Base-by-base conservation (phyloP, 2,888 invertebrate species). In the Meteorus cinctellus region DNA sequence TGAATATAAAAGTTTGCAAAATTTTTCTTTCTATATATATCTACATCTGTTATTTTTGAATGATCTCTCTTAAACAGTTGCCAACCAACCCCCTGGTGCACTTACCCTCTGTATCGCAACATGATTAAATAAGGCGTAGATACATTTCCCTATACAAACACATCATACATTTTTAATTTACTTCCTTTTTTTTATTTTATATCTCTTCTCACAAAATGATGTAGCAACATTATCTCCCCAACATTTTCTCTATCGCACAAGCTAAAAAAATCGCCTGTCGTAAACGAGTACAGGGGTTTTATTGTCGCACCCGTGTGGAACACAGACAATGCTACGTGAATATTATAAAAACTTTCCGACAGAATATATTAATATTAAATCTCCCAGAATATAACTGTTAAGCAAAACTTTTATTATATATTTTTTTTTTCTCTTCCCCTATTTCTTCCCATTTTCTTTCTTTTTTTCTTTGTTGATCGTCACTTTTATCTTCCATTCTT, bases 291-390 rank as follows among this genome's bases (percentile, higher is more conserved):
- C 87, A 88, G 86, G 85, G 86, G 82, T 89, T 89, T 88, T 88
- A 88, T 89, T 89, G 88, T 89, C 88, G 87, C 86, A 80, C 84
- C 84, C 84, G 86, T 48, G 59, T 36, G 16, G 48, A 31, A 65
- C 27, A 16, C 48, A 86, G 88, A 88, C 88, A 89, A 88, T 88
- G 86, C 87, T 83, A 65, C 85, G 85, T 84, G 88, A 88, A 88
- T 88, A 89, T 88, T 89, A 88, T 89, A 87, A 88, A 70, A 88
- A 88, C 88, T 89, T 88, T 88, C 84, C 86, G 88, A 88, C 87
- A 86, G 89, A 89, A 89, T 89, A 88, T 87, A 89, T 89, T 89
- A 89, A 89, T 87, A 88, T 88, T 89, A 88, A 75, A 89, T 87
- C 88, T 87, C 36, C 14, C 24, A 4, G 65, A 87, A 85, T 89